Conservation (phyloP, 1,140 invertebrate genomes). For the Aphaenogaster rudis region DNA sequence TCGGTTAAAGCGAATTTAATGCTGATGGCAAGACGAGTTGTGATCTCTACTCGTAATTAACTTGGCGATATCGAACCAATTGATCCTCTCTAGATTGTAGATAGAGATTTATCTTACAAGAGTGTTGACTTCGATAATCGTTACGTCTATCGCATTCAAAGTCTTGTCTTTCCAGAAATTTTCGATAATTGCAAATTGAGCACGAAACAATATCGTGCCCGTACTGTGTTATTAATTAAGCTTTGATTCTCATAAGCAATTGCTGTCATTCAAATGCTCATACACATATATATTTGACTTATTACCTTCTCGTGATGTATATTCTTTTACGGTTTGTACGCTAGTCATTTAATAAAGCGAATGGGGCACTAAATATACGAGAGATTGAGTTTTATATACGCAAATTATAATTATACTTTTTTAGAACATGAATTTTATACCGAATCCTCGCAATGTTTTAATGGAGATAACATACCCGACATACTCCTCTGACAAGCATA, state of each 20-base stretch:
- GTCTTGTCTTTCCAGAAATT: not conserved
- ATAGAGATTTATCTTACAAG: not conserved
- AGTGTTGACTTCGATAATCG: not conserved
- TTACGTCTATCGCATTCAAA: not conserved
- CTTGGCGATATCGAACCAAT: not conserved
- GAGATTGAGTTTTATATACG: constrained; percentile 53
- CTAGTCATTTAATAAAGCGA: constrained; percentile 36
- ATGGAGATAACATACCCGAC: constrained; percentile 49
- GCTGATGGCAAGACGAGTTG: not conserved
- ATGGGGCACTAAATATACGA: constrained; percentile 23
- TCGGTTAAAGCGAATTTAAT: not conserved
- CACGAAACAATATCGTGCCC: not conserved
- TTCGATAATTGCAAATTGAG: constrained; percentile 21
- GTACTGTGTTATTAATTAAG: not conserved
- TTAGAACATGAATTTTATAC: constrained; percentile 55
- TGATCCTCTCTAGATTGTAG: not conserved
- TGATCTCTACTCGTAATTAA: not conserved
- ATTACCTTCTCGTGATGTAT: constrained; percentile 29
- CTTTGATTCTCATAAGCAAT: not conserved
- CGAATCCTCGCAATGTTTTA: constrained; percentile 53
- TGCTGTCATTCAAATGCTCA: not conserved
- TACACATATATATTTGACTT: not conserved
- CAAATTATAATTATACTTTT: constrained; percentile 58
- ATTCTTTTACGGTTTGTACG: constrained; percentile 6
- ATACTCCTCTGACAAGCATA: constrained; percentile 49